phyloP scores from a whole-genome alignment of 1,140 invertebrate species.

The Sminthurides bifidus region DNA sequence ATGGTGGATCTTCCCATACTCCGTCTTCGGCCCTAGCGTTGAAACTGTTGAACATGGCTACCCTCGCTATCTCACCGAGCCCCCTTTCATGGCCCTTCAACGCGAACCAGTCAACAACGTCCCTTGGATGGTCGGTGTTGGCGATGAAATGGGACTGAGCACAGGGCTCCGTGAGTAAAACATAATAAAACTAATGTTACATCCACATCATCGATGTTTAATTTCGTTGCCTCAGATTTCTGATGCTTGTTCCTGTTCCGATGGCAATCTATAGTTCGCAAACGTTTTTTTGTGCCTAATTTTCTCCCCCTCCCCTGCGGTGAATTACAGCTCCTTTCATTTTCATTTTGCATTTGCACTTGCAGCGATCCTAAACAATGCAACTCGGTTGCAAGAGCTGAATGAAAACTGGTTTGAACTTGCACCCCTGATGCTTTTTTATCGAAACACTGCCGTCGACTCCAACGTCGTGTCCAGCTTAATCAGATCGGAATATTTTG shows the following conservation, averaged over 20 bases:
- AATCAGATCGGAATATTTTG: background rate
- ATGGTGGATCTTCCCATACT: slow-evolving; percentile 47
- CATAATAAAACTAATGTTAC: no score
- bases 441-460: background rate
- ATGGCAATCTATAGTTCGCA: no score
- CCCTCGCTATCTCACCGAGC: slow-evolving; percentile 44
- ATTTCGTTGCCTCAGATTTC: no score
- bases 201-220: no score
- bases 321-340: no score
- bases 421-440: slow-evolving; percentile 4
- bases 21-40: slow-evolving; percentile 48
- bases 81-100: slow-evolving; percentile 37
- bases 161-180: no score
- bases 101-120: slow-evolving; percentile 7
- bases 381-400: slow-evolving; percentile 3
- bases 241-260: no score
- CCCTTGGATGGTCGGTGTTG: slow-evolving; percentile 28
- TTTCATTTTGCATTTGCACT: no score
- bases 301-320: no score
- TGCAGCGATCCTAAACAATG: background rate
- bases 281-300: no score
- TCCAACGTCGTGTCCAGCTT: background rate
- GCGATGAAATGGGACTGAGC: slow-evolving; percentile 15
- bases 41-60: slow-evolving; percentile 39
- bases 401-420: slow-evolving; percentile 9